phyloP scores from a whole-genome alignment of 2,797 vertebrate genomes.

The Cyprinodon diabolis region DNA sequence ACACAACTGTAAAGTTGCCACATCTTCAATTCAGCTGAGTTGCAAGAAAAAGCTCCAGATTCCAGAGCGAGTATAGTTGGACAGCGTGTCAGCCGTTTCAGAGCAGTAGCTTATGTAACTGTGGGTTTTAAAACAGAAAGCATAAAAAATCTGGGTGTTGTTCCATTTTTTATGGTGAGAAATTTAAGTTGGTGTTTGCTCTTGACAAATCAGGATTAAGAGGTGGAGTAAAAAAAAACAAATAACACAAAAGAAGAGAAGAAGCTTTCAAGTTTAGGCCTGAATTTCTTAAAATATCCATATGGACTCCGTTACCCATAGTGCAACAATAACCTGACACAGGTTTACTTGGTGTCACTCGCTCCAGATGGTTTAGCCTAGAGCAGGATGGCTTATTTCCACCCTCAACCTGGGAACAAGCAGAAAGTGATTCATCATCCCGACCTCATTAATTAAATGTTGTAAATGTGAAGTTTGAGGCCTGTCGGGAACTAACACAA shows the following conservation, averaged over 20 bases:
- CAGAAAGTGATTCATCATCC: conserved; percentile 39
- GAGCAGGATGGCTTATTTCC: conserved; percentile 55
- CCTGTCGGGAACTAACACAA: conserved; percentile 11
- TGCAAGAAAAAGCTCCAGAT: conserved; percentile 8
- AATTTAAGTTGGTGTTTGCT: conserved; percentile 29
- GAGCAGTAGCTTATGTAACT: conserved; percentile 29
- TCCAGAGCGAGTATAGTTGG: conserved; percentile 17
- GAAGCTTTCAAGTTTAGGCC: conserved; percentile 9
- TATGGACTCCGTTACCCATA: conserved; percentile 38
- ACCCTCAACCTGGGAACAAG: conserved; percentile 60
- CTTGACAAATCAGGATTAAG: conserved; percentile 38
- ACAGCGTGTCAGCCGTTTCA: conserved; percentile 21
- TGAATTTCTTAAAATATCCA: conserved; percentile 16
- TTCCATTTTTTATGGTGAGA: conserved; percentile 14
- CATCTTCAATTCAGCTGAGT: conserved; percentile 32
- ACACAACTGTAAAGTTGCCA: conserved; percentile 29
- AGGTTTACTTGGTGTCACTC: conserved; percentile 32
- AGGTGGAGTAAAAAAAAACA: conserved; percentile 13
- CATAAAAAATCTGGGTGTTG: background rate
- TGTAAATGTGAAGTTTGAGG: conserved; percentile 18
- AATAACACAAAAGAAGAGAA: conserved; percentile 13
- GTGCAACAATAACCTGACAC: conserved; percentile 3
- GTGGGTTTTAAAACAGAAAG: conserved; percentile 27
- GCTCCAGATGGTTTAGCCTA: conserved; percentile 62
- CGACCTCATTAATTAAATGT: conserved; percentile 55